Percentiles rank a stretch among this genome's conserved stretches.
These are phyloP conservation scores for Dendrolimus punctatus DNA, from an alignment of 1,140 invertebrate species.

Conservation along the genomic window DNA sequence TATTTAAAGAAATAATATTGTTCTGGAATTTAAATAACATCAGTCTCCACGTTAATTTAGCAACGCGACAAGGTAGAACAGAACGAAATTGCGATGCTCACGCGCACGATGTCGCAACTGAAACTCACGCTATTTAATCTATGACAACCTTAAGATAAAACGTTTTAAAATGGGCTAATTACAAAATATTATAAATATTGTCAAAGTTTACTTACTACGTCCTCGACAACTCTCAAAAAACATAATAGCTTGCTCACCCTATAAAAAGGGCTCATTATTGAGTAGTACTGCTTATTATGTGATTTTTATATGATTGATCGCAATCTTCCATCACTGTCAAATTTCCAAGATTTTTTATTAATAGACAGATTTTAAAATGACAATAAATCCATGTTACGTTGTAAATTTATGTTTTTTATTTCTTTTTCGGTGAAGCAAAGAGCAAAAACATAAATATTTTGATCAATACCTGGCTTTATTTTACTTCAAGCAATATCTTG, in stretches of 20 bases:
- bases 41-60: slow-evolving; percentile 22
- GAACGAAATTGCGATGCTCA: slow-evolving; percentile 2
- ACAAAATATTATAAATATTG: slow-evolving; percentile 65
- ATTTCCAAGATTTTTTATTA: too few species aligned
- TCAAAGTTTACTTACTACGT: slow-evolving; percentile 34
- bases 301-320: too few species aligned
- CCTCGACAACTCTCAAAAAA: slow-evolving; percentile 35
- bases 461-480: too few species aligned
- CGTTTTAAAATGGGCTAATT: slow-evolving; percentile 42
- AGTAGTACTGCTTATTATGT: too few species aligned
- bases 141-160: slow-evolving; percentile 21
- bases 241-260: slow-evolving; percentile 58
- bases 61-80: slow-evolving; percentile 17
- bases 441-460: too few species aligned
- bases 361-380: too few species aligned
- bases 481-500: too few species aligned
- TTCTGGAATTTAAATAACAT: slow-evolving; percentile 6
- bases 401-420: too few species aligned
- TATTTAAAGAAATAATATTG: too few species aligned
- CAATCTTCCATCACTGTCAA: too few species aligned
- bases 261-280: slow-evolving; percentile 39
- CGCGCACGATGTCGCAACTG: slow-evolving; percentile 16
- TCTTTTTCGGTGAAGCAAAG: too few species aligned
- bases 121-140: slow-evolving; percentile 24
- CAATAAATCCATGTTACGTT: too few species aligned